Percentiles rank a stretch among this genome's conserved stretches.
These are phyloP conservation scores for Aspidoscelis tigris DNA, from an alignment of 2,113 vertebrate genomes.

Conservation along the genomic window DNA sequence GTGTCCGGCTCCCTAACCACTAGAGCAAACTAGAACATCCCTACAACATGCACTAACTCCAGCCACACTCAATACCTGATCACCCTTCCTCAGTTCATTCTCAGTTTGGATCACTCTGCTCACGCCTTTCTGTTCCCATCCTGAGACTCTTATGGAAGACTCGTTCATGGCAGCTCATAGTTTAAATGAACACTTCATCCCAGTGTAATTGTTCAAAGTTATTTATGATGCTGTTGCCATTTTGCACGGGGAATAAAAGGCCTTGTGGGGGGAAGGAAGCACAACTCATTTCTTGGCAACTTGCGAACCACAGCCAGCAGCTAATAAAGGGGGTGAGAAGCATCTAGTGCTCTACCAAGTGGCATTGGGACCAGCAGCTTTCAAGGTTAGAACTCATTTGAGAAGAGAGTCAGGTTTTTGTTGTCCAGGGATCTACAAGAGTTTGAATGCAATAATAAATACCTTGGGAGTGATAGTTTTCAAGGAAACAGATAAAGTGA, in stretches of 20 bases:
- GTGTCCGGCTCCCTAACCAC: too few relatives aligned
- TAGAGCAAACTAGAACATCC: too few relatives aligned
- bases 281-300: constrained; percentile 5
- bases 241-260: background rate
- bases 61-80: too few relatives aligned
- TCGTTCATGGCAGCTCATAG: background rate
- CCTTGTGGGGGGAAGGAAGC: background rate
- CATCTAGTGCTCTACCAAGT: background rate
- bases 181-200: background rate
- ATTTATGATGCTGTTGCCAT: background rate
- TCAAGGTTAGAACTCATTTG: constrained; percentile 26
- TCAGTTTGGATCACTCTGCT: too few relatives aligned
- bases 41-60: too few relatives aligned
- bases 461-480: background rate
- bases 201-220: background rate
- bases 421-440: constrained; percentile 38
- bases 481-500: constrained; percentile 39
- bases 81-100: too few relatives aligned
- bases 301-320: background rate
- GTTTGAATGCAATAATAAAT: constrained; percentile 21
- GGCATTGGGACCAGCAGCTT: background rate
- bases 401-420: constrained; percentile 31
- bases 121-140: too few relatives aligned
- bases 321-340: background rate
- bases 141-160: too few relatives aligned